phyloP scores from a whole-genome alignment of 2,888 invertebrate species.

The Nephrocerus scutellatus region DNA sequence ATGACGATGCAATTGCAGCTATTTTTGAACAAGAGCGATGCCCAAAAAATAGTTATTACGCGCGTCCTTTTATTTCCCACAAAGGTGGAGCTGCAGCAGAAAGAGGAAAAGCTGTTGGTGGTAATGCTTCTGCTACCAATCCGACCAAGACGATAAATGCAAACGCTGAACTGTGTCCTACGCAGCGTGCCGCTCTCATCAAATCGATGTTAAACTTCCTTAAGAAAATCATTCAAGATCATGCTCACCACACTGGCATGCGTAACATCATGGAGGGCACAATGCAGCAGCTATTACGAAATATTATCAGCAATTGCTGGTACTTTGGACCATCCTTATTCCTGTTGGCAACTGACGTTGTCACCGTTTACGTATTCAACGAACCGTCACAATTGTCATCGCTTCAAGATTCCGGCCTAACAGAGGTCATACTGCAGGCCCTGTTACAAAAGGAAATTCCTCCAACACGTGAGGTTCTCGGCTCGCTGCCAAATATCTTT shows the following conservation, averaged over 20 bases:
- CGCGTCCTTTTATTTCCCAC: too few species aligned
- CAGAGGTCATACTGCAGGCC: slow-evolving; percentile 77
- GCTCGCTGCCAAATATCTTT: slow-evolving; percentile 82
- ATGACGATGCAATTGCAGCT: too few species aligned
- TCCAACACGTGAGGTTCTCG: slow-evolving; percentile 66
- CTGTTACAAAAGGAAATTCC: slow-evolving; percentile 76
- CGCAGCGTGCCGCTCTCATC: slow-evolving; percentile 74
- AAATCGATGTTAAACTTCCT: slow-evolving; percentile 85
- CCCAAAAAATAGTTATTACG: too few species aligned
- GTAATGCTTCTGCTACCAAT: not conserved
- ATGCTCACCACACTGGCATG: slow-evolving; percentile 72
- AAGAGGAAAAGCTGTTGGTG: not conserved
- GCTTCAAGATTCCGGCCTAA: slow-evolving; percentile 78
- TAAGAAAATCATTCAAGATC: slow-evolving; percentile 77
- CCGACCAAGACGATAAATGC: slow-evolving; percentile 15
- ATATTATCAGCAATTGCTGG: slow-evolving; percentile 81
- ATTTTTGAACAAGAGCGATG: too few species aligned
- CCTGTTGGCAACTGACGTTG: slow-evolving; percentile 73
- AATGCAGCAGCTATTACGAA: slow-evolving; percentile 68
- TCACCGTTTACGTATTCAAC: slow-evolving; percentile 76
- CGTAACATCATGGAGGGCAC: slow-evolving; percentile 82
- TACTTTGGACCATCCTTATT: slow-evolving; percentile 84
- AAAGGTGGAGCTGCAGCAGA: too few species aligned
- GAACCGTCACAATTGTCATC: slow-evolving; percentile 77
- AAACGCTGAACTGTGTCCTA: too few species aligned